Conservation (phyloP, 1,140 invertebrate species). For the Matsumurasca onukii region DNA sequence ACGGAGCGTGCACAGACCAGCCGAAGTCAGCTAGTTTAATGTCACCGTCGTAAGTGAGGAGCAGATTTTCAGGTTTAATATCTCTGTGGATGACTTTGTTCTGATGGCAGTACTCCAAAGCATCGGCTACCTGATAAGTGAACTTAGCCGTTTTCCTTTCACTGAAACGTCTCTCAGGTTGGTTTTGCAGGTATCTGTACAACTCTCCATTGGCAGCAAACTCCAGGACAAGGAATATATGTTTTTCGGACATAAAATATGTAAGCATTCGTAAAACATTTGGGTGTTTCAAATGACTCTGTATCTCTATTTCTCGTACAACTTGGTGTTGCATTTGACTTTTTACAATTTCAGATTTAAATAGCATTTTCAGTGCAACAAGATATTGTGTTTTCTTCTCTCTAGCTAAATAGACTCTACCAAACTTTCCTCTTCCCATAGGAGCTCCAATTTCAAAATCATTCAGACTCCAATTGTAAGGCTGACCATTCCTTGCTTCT, state of each 20-base stretch:
- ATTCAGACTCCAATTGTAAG: slow-evolving; percentile 46
- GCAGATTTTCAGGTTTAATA: slow-evolving; percentile 92
- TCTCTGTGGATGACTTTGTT: no score
- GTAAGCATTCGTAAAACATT: slow-evolving; percentile 86
- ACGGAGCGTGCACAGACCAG: no score
- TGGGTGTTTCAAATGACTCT: slow-evolving; percentile 88
- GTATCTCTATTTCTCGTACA: slow-evolving; percentile 94
- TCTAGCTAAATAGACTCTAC: slow-evolving; percentile 87
- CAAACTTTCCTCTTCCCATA: slow-evolving; percentile 89
- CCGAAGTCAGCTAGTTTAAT: slow-evolving; percentile 93
- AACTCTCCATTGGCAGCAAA: slow-evolving; percentile 91
- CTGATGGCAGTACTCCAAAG: slow-evolving; percentile 86
- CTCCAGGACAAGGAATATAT: slow-evolving; percentile 91
- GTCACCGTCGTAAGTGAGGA: slow-evolving; percentile 72
- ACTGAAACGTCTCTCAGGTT: slow-evolving; percentile 57
- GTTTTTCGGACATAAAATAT: slow-evolving; percentile 88
- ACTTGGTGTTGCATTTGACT: slow-evolving; percentile 49
- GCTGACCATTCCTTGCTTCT: slow-evolving; percentile 46
- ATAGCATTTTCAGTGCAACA: slow-evolving; percentile 90
- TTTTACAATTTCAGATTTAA: slow-evolving; percentile 80
- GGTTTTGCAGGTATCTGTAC: slow-evolving; percentile 71
- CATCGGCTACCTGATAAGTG: slow-evolving; percentile 86
- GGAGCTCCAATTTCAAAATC: slow-evolving; percentile 80
- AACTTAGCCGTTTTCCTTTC: slow-evolving; percentile 69
- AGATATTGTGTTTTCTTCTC: slow-evolving; percentile 81